Base-by-base conservation (phyloP, 2,113 vertebrate genomes). In the Dicrurus megarhynchus region DNA sequence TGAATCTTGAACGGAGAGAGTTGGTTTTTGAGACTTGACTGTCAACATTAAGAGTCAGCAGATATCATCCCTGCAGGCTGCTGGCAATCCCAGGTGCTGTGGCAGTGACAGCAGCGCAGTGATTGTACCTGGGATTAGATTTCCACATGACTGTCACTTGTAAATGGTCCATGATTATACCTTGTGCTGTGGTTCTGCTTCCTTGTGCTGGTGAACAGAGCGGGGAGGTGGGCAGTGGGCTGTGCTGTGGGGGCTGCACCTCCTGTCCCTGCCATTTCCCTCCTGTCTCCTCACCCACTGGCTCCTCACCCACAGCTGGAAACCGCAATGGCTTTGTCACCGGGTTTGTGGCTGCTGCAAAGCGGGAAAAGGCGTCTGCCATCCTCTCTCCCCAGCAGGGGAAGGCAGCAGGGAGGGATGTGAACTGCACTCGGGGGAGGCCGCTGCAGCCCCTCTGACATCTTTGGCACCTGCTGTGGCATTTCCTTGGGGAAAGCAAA, bases 341-440 rank as follows among this genome's bases (percentile, higher is more conserved):
- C 1, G 2, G 28, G 35, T 65, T 3, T 41, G 41, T 7, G 7
- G 22, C 30, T 49, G 28, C 35, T 13, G 3, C 7, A 11, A 24
- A 57, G 61, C 6, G 10, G 33, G 22, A 60, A 35, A 52, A 65
- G 26, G 35, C 28, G 14, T 28, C 5, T 27, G 44, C 20, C 16
- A 0, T 33, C 23, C 32, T 69, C 26, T 33, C 30, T 35, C 16
- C 30, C 24, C 0, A 0, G 27, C 16, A 33, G 42, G n/a, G 33
- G 26, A 61, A 7, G 5, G 21, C 82, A 78, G 17, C 28, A 11
- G 16, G 35, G 23, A 77, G 13, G 28, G 27, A 28, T 21, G 32
- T 50, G 33, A 56, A 26, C 33, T 24, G 41, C 5, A 12, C 12
- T 20, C 9, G 1, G 10, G n/a, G 17, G 10, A 27, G 13, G 17